phyloP scores from a whole-genome alignment of 1,140 invertebrate genomes.

The Dufourea novaeangliae region DNA sequence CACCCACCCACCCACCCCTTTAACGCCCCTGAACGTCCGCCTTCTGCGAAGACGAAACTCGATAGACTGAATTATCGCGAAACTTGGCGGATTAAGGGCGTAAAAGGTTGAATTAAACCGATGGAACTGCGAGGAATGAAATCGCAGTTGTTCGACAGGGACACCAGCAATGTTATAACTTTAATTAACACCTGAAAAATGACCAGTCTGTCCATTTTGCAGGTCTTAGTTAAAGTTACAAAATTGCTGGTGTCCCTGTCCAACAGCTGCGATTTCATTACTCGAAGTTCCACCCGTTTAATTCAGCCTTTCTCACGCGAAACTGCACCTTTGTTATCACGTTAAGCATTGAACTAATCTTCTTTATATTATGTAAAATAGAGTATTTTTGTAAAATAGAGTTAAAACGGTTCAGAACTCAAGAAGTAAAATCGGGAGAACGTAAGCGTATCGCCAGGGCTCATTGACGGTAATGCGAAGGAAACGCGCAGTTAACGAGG shows the following conservation, averaged over 20 bases:
- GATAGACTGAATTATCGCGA: conserved; percentile 46
- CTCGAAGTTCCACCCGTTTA: conserved; percentile 3
- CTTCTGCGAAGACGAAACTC: conserved; percentile 22
- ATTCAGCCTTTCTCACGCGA: conserved; percentile 41
- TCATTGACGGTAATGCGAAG: conserved; percentile 6
- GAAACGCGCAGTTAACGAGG: conserved; percentile 46
- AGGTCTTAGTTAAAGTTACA: too few species aligned
- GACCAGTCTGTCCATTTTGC: too few species aligned
- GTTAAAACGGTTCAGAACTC: too few species aligned
- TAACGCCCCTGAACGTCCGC: background rate
- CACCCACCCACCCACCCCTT: background rate
- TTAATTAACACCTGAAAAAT: too few species aligned
- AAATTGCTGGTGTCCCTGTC: background rate
- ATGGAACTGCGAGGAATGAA: background rate
- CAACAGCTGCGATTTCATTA: too few species aligned
- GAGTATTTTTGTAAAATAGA: too few species aligned
- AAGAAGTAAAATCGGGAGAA: background rate
- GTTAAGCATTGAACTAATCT: too few species aligned
- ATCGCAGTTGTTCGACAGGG: too few species aligned
- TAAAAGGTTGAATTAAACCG: conserved; percentile 29
- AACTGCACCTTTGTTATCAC: too few species aligned
- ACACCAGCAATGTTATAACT: background rate
- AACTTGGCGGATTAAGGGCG: conserved; percentile 47
- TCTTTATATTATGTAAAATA: too few species aligned
- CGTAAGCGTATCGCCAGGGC: background rate